These are phyloP conservation scores for Tortrix viridana DNA, from an alignment of 2,888 invertebrate species.

Conservation along the genomic window DNA sequence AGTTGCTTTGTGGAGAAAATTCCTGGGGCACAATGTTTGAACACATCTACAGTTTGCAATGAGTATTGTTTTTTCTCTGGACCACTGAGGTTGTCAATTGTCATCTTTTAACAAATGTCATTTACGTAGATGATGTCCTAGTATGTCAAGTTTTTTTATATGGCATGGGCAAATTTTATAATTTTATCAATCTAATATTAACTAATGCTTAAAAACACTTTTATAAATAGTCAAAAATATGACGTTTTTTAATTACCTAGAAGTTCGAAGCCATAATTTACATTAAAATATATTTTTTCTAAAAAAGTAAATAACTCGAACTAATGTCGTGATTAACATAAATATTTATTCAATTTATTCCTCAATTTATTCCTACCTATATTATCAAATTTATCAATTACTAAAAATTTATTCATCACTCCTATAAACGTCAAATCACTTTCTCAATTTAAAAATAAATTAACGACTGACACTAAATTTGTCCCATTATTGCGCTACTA, in stretches of 20 bases:
- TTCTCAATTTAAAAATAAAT: slow-evolving; percentile 30
- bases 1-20: slow-evolving; percentile 28
- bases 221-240: no score
- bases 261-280: background rate
- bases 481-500: slow-evolving; percentile 32
- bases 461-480: slow-evolving; percentile 27
- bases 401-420: slow-evolving; percentile 30
- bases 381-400: slow-evolving; percentile 23
- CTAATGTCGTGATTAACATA: background rate
- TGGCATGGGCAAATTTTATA: no score
- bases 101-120: no score
- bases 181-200: no score
- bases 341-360: slow-evolving; percentile 17
- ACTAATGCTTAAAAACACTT: no score
- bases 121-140: no score
- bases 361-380: slow-evolving; percentile 1
- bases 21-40: slow-evolving; percentile 1
- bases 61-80: background rate
- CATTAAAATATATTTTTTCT: no score
- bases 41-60: background rate
- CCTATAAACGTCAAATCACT: slow-evolving; percentile 34
- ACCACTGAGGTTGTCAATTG: no score
- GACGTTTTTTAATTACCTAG: no score
- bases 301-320: no score
- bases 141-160: no score